These are phyloP conservation scores for Pristionchus fissidentatus DNA, from an alignment of 2,888 invertebrate genomes.

Conservation along the genomic window DNA sequence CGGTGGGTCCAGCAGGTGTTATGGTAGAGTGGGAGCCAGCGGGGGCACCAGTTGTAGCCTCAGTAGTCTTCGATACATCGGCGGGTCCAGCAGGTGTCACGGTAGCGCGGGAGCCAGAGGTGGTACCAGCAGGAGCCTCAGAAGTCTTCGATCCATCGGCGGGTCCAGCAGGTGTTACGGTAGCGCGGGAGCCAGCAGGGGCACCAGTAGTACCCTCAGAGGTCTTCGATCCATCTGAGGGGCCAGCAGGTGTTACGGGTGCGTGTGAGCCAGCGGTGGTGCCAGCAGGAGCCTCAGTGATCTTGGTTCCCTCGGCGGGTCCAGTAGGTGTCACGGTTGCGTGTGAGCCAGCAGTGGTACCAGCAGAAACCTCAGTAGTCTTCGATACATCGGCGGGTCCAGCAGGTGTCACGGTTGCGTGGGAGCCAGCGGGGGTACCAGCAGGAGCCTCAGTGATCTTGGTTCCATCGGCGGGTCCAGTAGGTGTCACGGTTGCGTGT, in stretches of 20 bases:
- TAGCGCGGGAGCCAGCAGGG: not conserved
- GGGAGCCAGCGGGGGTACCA: not conserved
- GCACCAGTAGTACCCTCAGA: not conserved
- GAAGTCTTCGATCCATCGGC: constrained; percentile 1
- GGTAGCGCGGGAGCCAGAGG: not conserved
- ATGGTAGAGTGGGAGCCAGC: too few relatives aligned
- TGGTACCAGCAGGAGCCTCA: not conserved
- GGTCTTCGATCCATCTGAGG: constrained; percentile 7
- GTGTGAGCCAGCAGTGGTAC: too few relatives aligned
- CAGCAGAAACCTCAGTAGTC: not conserved
- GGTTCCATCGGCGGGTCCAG: not conserved
- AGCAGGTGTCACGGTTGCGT: not conserved
- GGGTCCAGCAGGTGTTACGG: not conserved
- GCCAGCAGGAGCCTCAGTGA: not conserved
- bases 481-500: too few relatives aligned
- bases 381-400: too few relatives aligned
- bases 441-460: too few relatives aligned
- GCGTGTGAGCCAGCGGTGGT: constrained; percentile 16
- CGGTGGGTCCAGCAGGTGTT: too few relatives aligned
- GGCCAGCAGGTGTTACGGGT: not conserved
- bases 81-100: not conserved
- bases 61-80: too few relatives aligned
- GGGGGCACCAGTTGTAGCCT: too few relatives aligned
- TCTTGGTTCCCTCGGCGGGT: not conserved
- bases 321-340: not conserved